phyloP scores from a whole-genome alignment of 2,888 invertebrate species.

The Drosophila quasianomalipes region DNA sequence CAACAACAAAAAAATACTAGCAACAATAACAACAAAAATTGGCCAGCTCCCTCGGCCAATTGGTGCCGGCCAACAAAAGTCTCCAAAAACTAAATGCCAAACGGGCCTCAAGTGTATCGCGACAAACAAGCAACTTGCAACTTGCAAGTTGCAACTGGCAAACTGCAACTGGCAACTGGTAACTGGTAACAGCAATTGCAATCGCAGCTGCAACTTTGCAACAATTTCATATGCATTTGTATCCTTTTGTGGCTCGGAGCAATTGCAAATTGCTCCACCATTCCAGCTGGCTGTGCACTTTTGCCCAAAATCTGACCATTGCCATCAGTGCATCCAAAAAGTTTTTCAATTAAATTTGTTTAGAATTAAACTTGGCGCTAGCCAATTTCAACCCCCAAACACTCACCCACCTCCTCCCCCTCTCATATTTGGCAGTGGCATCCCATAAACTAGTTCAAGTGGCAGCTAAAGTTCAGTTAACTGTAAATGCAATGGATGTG shows the following conservation, averaged over 20 bases:
- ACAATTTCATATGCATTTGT: slow-evolving; percentile 76
- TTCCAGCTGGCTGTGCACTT: slow-evolving; percentile 22
- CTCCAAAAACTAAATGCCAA: slow-evolving; percentile 66
- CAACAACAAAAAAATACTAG: not conserved
- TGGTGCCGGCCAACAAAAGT: slow-evolving; percentile 32
- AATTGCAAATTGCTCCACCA: slow-evolving; percentile 14
- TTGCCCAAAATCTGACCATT: slow-evolving; percentile 66
- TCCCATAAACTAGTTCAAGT: not conserved
- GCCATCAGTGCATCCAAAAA: slow-evolving; percentile 62
- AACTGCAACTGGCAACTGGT: slow-evolving; percentile 42
- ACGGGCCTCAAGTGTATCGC: slow-evolving; percentile 71
- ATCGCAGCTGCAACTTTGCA: slow-evolving; percentile 58
- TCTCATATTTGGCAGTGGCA: not conserved
- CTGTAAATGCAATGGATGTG: slow-evolving; percentile 44
- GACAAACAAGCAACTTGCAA: slow-evolving; percentile 58
- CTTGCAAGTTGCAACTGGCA: slow-evolving; percentile 34
- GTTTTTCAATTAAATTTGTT: slow-evolving; percentile 80
- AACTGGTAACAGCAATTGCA: slow-evolving; percentile 33
- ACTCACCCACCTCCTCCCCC: not conserved
- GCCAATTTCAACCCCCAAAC: slow-evolving; percentile 36
- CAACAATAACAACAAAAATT: slow-evolving; percentile 16
- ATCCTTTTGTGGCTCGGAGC: slow-evolving; percentile 53
- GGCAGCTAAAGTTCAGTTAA: slow-evolving; percentile 48
- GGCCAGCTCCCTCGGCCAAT: slow-evolving; percentile 22
- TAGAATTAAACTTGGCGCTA: slow-evolving; percentile 75